Evolutionary conservation across 2,113 vertebrate species (phyloP).

Genomic region (Gadus chalcogrammus): DNA sequence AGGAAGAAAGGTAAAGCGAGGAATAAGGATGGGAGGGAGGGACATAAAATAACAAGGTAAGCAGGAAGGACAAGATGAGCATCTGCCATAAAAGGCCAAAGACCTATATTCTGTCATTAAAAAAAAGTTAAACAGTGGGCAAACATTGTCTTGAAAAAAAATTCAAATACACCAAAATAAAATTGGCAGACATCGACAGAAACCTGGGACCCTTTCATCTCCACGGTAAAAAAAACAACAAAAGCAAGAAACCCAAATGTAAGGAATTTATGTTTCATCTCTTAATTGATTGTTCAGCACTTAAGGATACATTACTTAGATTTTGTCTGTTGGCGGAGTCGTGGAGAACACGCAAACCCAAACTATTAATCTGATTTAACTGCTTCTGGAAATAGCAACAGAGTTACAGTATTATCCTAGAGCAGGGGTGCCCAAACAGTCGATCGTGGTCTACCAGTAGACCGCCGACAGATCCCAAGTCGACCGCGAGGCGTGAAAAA

Average conservation of each 20-base stretch:
- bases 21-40: background rate
- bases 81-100: background rate
- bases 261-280: background rate
- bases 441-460: too few species aligned
- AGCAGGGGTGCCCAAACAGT: too few species aligned
- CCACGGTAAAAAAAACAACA: conserved; percentile 7
- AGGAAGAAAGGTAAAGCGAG: background rate
- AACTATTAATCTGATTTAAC: too few species aligned
- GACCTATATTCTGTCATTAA: too few species aligned
- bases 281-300: background rate
- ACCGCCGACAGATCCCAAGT: too few species aligned
- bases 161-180: too few species aligned
- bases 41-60: conserved; percentile 4
- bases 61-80: background rate
- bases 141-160: too few species aligned
- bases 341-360: background rate
- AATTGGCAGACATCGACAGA: conserved; percentile 4
- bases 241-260: background rate
- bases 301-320: background rate
- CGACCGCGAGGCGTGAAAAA: too few species aligned
- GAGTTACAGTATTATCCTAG: too few species aligned
- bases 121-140: too few species aligned
- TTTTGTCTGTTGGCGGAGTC: background rate
- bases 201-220: conserved; percentile 16
- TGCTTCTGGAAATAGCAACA: too few species aligned